Conservation (phyloP, 1,140 invertebrate species). For the Drosophila bocki region DNA sequence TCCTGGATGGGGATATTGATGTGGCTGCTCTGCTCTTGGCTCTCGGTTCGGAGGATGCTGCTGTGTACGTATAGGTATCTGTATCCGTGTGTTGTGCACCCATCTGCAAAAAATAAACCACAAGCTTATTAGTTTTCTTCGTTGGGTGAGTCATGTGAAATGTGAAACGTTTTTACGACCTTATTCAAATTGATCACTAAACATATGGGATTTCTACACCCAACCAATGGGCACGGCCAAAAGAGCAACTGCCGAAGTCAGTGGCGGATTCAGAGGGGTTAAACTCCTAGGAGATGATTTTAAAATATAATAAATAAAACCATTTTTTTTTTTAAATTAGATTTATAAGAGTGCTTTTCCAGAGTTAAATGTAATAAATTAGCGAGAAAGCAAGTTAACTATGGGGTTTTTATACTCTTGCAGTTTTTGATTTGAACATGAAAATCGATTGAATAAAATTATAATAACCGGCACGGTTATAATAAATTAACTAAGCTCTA, state of each 20-base stretch:
- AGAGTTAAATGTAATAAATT: too few species aligned
- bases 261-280: background rate
- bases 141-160: constrained; percentile 55
- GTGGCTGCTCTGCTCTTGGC: constrained; percentile 25
- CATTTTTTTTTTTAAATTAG: too few species aligned
- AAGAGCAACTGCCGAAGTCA: background rate
- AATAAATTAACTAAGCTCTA: background rate
- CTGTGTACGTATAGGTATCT: constrained; percentile 31
- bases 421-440: too few species aligned
- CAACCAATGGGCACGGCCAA: constrained; percentile 49
- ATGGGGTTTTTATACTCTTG: too few species aligned
- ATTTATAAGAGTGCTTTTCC: too few species aligned
- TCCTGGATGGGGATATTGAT: constrained; percentile 21
- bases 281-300: background rate
- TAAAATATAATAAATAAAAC: too few species aligned
- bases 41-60: constrained; percentile 35
- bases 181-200: constrained; percentile 58
- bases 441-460: too few species aligned
- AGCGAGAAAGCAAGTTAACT: too few species aligned
- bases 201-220: constrained; percentile 48
- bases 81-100: constrained; percentile 50
- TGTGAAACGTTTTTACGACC: constrained; percentile 66
- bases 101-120: constrained; percentile 61
- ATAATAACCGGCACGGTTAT: too few species aligned
- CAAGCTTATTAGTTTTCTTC: constrained; percentile 15